A percentile compares a stretch with the other conserved stretches of the same genome.
These are phyloP conservation scores for Ochotona curzoniae DNA, from an alignment of 2,113 vertebrate species.

Conservation along the genomic window DNA sequence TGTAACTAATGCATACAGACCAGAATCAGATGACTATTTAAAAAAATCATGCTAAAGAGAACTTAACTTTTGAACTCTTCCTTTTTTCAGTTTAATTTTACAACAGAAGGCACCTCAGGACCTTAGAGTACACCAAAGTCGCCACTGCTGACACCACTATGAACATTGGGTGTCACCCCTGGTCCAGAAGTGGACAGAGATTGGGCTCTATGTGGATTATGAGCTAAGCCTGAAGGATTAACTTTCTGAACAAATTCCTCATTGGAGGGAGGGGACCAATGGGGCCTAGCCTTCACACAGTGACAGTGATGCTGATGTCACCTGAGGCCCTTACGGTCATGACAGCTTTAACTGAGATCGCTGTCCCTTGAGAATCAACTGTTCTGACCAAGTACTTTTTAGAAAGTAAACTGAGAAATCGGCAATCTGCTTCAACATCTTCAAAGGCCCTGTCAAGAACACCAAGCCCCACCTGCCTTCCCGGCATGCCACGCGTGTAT, in stretches of 20 bases:
- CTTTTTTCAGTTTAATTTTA: background rate
- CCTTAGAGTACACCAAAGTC: slow-evolving; percentile 8
- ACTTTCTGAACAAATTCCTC: slow-evolving; percentile 18
- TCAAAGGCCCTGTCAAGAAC: no score
- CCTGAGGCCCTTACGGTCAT: background rate
- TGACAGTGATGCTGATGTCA: slow-evolving; percentile 7
- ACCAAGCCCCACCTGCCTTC: background rate
- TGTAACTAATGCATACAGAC: background rate
- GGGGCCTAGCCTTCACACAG: background rate
- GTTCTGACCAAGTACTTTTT: background rate
- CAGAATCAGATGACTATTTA: background rate
- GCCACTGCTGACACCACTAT: background rate
- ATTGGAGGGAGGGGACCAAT: background rate
- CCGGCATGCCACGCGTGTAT: background rate
- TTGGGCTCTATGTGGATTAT: background rate
- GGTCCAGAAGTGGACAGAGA: slow-evolving; percentile 10
- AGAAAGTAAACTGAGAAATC: slow-evolving; percentile 37
- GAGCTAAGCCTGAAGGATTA: background rate
- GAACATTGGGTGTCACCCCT: background rate
- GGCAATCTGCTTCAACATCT: no score
- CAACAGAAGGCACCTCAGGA: slow-evolving; percentile 7
- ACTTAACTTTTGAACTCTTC: background rate
- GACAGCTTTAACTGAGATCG: background rate
- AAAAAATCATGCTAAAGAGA: background rate
- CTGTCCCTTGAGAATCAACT: background rate